These are phyloP conservation scores for Neosilurus hyrtlii DNA, from an alignment of 2,797 vertebrate species.

Conservation along the genomic window DNA sequence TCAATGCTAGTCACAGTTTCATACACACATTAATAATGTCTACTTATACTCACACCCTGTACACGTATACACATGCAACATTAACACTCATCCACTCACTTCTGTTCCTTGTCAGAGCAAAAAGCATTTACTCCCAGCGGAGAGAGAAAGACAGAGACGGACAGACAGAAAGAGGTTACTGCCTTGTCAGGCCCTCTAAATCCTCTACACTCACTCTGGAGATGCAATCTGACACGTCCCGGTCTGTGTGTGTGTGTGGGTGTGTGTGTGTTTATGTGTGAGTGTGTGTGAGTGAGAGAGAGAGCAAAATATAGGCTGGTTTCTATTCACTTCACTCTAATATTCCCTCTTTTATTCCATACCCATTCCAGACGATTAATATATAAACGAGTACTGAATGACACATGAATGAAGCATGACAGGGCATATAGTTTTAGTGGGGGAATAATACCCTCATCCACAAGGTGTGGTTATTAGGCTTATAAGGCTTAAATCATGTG, in stretches of 20 bases:
- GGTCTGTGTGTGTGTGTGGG: slow-evolving; percentile 1
- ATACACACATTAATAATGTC: neutral
- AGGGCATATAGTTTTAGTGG: neutral
- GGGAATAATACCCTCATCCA: neutral
- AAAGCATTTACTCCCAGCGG: slow-evolving; percentile 29
- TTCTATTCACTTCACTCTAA: slow-evolving; percentile 15
- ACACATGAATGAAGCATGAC: neutral
- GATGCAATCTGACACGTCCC: slow-evolving; percentile 50
- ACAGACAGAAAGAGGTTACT: slow-evolving; percentile 13
- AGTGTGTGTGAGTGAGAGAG: neutral
- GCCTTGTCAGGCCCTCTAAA: slow-evolving; percentile 43
- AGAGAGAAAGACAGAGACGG: slow-evolving; percentile 3
- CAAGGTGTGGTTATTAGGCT: neutral
- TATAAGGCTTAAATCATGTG: neutral
- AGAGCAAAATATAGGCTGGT: slow-evolving; percentile 8
- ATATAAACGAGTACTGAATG: neutral
- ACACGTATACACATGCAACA: slow-evolving; percentile 10
- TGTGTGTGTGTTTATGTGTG: neutral
- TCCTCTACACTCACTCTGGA: slow-evolving; percentile 40
- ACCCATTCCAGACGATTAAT: neutral
- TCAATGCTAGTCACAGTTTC: neutral
- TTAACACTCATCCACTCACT: slow-evolving; percentile 21
- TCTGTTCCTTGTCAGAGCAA: neutral
- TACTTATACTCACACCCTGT: neutral
- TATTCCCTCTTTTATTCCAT: slow-evolving; percentile 7